phyloP scores from a whole-genome alignment of 2,113 vertebrate genomes.

The Cyanoderma ruficeps region DNA sequence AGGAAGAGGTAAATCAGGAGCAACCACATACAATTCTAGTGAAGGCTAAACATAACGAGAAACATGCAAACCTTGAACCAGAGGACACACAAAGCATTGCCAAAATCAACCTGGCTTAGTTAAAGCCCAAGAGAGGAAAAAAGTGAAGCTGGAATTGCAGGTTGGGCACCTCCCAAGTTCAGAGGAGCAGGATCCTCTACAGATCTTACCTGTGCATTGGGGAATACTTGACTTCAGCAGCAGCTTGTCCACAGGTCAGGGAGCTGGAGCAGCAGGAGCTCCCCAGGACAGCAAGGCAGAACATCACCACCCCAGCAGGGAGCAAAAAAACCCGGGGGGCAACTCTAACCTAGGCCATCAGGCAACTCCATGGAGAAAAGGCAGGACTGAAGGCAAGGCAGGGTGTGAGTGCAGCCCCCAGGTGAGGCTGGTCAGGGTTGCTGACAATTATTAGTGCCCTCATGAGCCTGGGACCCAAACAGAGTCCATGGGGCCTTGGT shows the following conservation, averaged over 20 bases:
- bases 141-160: background rate
- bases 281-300: background rate
- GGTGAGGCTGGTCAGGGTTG: background rate
- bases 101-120: background rate
- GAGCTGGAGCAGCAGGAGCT: background rate
- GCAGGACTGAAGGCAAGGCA: background rate
- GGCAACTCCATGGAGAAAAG: fast-evolving
- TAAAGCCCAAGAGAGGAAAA: background rate
- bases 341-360: background rate
- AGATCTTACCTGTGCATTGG: background rate
- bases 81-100: background rate
- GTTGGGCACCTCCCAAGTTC: background rate
- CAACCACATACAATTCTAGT: background rate
- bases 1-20: background rate
- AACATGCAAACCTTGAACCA: background rate
- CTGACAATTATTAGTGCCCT: background rate
- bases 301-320: background rate
- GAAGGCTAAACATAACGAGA: background rate
- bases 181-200: background rate
- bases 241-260: background rate
- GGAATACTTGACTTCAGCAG: background rate
- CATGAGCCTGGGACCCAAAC: background rate
- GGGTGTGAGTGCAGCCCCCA: background rate
- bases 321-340: background rate
- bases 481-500: background rate